These are phyloP conservation scores for Bostrychus sinensis DNA, from an alignment of 2,113 vertebrate genomes.

Conservation along the genomic window DNA sequence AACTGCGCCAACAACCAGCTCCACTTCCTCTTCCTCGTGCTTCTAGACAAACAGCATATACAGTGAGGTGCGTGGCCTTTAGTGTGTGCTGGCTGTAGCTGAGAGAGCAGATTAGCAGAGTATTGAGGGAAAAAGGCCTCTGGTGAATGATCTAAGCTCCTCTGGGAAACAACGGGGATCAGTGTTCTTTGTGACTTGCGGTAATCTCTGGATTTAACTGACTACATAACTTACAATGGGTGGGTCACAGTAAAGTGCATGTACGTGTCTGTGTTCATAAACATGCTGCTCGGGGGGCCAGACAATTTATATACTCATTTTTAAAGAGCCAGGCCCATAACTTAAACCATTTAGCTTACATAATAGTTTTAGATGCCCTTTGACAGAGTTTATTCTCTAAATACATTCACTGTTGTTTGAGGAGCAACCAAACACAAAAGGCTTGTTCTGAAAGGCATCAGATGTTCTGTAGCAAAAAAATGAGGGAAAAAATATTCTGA, in stretches of 20 bases:
- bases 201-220: slow-evolving; percentile 64
- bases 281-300: slow-evolving; percentile 6
- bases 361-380: slow-evolving; percentile 52
- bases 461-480: too few species aligned
- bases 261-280: slow-evolving; percentile 22
- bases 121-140: slow-evolving; percentile 10
- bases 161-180: slow-evolving; percentile 53
- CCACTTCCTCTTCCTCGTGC: slow-evolving; percentile 21
- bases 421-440: not conserved
- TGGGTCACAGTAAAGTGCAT: slow-evolving; percentile 17
- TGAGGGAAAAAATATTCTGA: too few species aligned
- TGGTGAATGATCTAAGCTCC: slow-evolving; percentile 33
- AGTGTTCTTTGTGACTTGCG: slow-evolving; percentile 53
- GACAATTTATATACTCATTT: slow-evolving; percentile 26
- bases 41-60: slow-evolving; percentile 25
- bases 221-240: slow-evolving; percentile 49
- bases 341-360: slow-evolving; percentile 51
- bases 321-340: slow-evolving; percentile 34
- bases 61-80: not conserved
- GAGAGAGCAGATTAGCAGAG: slow-evolving; percentile 12
- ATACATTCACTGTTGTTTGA: slow-evolving; percentile 17
- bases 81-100: not conserved
- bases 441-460: not conserved
- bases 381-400: slow-evolving; percentile 28
- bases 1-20: slow-evolving; percentile 6